These are phyloP conservation scores for Morone saxatilis DNA, from an alignment of 2,113 vertebrate species.

Conservation along the genomic window DNA sequence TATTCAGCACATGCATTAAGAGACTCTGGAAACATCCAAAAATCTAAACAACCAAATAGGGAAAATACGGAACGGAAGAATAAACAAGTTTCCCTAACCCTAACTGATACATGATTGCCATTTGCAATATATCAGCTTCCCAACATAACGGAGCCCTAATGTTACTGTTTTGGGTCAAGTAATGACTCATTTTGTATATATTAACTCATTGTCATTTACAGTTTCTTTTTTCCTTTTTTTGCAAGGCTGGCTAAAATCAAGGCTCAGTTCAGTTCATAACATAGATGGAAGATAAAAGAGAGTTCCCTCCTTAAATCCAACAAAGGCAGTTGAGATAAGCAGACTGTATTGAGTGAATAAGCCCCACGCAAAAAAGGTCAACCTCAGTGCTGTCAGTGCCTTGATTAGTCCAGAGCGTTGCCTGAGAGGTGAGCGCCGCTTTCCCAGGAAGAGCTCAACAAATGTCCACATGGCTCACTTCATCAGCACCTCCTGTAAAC, in stretches of 20 bases:
- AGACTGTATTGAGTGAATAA: conserved; percentile 52
- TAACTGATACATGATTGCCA: conserved; percentile 84
- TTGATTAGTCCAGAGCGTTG: conserved; percentile 47
- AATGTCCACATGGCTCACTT: conserved; percentile 73
- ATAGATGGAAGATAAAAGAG: conserved; percentile 70
- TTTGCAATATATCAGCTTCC: conserved; percentile 83
- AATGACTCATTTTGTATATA: conserved; percentile 78
- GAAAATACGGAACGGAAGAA: conserved; percentile 50
- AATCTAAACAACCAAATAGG: conserved; percentile 71
- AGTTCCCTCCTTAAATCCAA: conserved; percentile 73
- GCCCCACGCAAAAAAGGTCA: conserved; percentile 43
- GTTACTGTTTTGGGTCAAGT: conserved; percentile 82
- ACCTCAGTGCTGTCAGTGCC: conserved; percentile 53
- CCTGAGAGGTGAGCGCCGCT: conserved; percentile 47
- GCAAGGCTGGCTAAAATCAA: conserved; percentile 77
- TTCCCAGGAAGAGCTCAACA: conserved; percentile 38
- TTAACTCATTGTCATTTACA: conserved; percentile 78
- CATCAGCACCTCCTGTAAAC: conserved; percentile 75
- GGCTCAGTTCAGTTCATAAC: conserved; percentile 78
- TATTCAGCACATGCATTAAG: conserved; percentile 84
- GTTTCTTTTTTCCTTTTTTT: conserved; percentile 58
- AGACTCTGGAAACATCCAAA: conserved; percentile 70
- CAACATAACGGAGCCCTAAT: conserved; percentile 78
- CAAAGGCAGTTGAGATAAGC: conserved; percentile 72
- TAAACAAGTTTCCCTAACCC: conserved; percentile 65